phyloP scores from a whole-genome alignment of 1,140 invertebrate species.

The Rhopalosiphum padi region DNA sequence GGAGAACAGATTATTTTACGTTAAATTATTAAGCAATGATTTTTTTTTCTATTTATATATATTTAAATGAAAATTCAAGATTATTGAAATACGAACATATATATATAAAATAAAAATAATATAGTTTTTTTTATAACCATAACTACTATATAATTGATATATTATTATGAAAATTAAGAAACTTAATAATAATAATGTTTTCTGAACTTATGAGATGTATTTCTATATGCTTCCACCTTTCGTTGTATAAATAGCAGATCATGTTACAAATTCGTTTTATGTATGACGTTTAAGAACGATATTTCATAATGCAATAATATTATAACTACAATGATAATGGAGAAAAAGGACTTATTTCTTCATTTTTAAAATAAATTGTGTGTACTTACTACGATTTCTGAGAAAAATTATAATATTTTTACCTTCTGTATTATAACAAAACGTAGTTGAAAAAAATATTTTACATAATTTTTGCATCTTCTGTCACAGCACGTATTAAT shows the following conservation, averaged over 20 bases:
- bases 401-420: background rate
- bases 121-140: no score
- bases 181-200: background rate
- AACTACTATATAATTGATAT: background rate
- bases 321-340: background rate
- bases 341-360: background rate
- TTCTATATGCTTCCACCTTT: background rate
- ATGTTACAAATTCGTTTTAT: background rate
- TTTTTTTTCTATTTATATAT: no score
- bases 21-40: no score
- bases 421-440: background rate
- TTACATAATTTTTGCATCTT: background rate
- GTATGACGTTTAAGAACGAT: background rate
- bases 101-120: no score
- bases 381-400: background rate
- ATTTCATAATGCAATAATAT: background rate
- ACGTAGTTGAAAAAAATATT: background rate
- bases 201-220: background rate
- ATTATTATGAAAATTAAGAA: background rate
- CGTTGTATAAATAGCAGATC: background rate
- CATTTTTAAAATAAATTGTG: background rate
- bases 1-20: no score
- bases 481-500: background rate
- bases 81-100: no score
- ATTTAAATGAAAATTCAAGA: no score